Evolutionary conservation across 2,888 invertebrate genomes (phyloP), one percentile per base, ranked within the genome.

Genomic region (Heliconius erato): DNA sequence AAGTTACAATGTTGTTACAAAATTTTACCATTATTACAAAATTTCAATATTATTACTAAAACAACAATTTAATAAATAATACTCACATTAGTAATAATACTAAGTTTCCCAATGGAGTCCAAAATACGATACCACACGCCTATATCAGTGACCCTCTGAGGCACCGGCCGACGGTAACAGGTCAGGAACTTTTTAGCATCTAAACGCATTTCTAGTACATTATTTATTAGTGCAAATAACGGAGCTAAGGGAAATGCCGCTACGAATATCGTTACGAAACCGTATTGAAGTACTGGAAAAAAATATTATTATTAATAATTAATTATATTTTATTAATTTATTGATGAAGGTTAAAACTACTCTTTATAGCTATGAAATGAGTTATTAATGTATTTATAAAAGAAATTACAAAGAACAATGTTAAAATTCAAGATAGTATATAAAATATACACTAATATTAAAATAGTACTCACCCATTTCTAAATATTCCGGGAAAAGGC

Each of bases 191-290:
- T 99, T 91, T 97, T 97, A 6, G 99, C 99, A 95, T 99, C 99
- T 85, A 99, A 94, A 28, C 99, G 96, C 97, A 99, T 99, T 96
- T 99, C 99, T 82, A 99, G 96, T 86, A 99, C 97, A 94, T 99
- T 99, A 96, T 99, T 99, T 85, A 99, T 93, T 74, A 99, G 96
- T 0, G 99, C 99, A 96, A 99, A 99, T 82, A 99, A 96, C 0
- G 99, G 99, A 0, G 99, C 99, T 79, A 99, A 95, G 0, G 99
- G 99, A 96, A 99, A 99, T 6, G 99, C 99, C 71, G 99, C 98
- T 85, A 99, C 99, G 94, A 99, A 99, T 87, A 99, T 98, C 4
- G 99, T 99, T 71, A 99, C 98, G 96, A 99, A 99, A 0, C 99
- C 99, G 95, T 99, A 99, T 93, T 99, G 99, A 68, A 99, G 95